phyloP scores from a whole-genome alignment of 2,888 invertebrate species.

The Eustalomyia histrio region DNA sequence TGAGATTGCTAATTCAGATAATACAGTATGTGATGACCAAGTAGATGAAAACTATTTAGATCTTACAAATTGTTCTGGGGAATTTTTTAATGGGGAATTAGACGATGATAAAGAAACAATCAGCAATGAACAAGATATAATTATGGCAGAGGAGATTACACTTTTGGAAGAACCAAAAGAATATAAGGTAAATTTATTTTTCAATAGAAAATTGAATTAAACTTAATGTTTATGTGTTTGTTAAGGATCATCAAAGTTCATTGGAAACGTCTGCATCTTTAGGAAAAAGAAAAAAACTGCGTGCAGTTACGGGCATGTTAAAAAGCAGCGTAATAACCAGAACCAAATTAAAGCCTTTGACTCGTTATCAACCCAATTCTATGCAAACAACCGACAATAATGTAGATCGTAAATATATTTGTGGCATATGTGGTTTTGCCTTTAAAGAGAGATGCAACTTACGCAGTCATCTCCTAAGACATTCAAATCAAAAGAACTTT shows the following conservation, averaged over 20 bases:
- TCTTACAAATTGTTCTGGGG: background rate
- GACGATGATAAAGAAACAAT: background rate
- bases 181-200: too few species aligned
- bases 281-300: slow-evolving; percentile 7
- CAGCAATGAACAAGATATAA: too few species aligned
- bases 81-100: background rate
- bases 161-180: too few species aligned
- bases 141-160: too few species aligned
- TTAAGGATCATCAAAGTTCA: background rate
- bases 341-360: slow-evolving; percentile 11
- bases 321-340: background rate
- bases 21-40: background rate
- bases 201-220: too few species aligned
- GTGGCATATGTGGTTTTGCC: slow-evolving; percentile 64
- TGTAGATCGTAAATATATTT: slow-evolving; percentile 69
- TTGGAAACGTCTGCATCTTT: background rate
- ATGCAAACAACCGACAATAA: slow-evolving; percentile 47
- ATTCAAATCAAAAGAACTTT: slow-evolving; percentile 73
- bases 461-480: slow-evolving; percentile 72
- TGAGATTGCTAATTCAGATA: background rate
- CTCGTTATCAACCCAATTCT: slow-evolving; percentile 6
- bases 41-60: background rate
- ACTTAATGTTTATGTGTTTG: background rate
- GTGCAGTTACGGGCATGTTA: background rate
- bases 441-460: slow-evolving; percentile 70